phyloP scores from a whole-genome alignment of 2,888 invertebrate genomes.

The Xestia ashworthii region DNA sequence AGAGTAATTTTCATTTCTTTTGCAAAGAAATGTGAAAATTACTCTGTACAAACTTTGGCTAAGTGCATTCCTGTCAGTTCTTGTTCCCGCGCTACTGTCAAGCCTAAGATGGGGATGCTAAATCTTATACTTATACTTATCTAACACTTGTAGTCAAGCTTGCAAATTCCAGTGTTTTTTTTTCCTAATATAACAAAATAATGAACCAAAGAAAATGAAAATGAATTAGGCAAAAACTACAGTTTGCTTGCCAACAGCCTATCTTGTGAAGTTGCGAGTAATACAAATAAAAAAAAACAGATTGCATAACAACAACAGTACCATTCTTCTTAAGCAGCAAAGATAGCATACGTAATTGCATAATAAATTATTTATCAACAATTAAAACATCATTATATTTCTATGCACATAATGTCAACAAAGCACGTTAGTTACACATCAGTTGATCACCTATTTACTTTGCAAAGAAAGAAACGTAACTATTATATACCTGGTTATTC shows the following conservation, averaged over 20 bases:
- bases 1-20: not conserved
- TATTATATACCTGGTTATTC: not conserved
- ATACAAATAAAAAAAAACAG: not conserved
- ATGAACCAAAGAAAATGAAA: not conserved
- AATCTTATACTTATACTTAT: no score
- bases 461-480: slow-evolving; percentile 31
- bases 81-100: not conserved
- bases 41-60: not conserved
- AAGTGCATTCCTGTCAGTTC: not conserved
- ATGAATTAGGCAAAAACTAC: not conserved
- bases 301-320: not conserved
- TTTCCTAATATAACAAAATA: not conserved
- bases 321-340: slow-evolving; percentile 13
- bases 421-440: not conserved
- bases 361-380: slow-evolving; percentile 29
- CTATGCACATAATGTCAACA: slow-evolving; percentile 15
- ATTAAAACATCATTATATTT: slow-evolving; percentile 19
- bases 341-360: not conserved
- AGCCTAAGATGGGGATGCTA: no score
- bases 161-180: not conserved
- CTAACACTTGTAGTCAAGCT: no score
- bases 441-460: not conserved
- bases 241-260: not conserved
- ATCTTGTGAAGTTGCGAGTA: not conserved
- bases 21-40: not conserved